A percentile compares a stretch with the other conserved stretches of the same genome.
phyloP scores from a whole-genome alignment of 1,140 invertebrate species.

The Achroia grisella region DNA sequence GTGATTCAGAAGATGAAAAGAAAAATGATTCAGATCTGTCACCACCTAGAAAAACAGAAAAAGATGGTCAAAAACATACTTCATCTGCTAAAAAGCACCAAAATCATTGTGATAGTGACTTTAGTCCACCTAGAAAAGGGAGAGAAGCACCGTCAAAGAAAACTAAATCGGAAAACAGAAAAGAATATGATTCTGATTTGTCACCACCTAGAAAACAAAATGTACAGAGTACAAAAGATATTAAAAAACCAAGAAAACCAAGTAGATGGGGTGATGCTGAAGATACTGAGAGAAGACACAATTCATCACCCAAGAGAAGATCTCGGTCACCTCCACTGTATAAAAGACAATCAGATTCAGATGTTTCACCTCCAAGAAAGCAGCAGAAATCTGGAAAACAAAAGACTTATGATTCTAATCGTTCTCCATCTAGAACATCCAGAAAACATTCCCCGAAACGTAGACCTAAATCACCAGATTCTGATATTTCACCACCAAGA shows the following conservation, averaged over 20 bases:
- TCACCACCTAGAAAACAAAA: slow-evolving; percentile 18
- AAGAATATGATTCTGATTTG: slow-evolving; percentile 18
- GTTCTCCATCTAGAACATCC: slow-evolving; percentile 12
- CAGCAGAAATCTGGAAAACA: slow-evolving; percentile 1
- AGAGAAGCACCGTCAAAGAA: not conserved
- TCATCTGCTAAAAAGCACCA: not conserved
- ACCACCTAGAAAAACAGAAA: slow-evolving; percentile 29
- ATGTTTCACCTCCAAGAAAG: not conserved
- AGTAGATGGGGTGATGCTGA: slow-evolving; percentile 19
- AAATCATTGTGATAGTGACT: slow-evolving; percentile 4
- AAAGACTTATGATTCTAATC: slow-evolving; percentile 7
- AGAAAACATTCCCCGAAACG: slow-evolving; percentile 7
- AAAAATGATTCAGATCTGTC: slow-evolving; percentile 49
- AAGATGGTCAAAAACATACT: slow-evolving; percentile 9
- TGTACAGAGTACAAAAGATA: slow-evolving; percentile 6
- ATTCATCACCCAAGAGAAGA: slow-evolving; percentile 10
- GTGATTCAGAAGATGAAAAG: slow-evolving; percentile 61
- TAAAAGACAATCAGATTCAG: slow-evolving; percentile 7
- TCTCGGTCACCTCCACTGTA: slow-evolving; percentile 4
- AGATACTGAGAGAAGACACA: slow-evolving; percentile 11
- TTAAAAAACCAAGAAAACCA: slow-evolving; percentile 15
- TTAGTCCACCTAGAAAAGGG: slow-evolving; percentile 6
- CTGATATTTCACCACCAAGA: slow-evolving; percentile 10
- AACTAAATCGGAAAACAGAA: slow-evolving; percentile 2
- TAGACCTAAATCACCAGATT: not conserved